phyloP scores from a whole-genome alignment of 1,140 invertebrate genomes.

The Drosophila insularis region DNA sequence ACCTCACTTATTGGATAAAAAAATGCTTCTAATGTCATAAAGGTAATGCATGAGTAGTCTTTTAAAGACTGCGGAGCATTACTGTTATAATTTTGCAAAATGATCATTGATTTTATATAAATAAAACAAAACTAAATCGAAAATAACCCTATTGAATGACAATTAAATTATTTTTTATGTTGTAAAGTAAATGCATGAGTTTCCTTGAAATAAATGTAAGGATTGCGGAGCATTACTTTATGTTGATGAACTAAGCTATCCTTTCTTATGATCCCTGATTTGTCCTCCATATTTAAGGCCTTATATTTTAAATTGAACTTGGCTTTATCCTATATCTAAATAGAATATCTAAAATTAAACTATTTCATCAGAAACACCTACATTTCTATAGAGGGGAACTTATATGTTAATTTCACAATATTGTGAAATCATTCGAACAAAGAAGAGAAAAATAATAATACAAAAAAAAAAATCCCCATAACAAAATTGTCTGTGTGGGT shows the following conservation, averaged over 20 bases:
- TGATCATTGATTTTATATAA: background rate
- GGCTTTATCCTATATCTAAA: background rate
- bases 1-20: background rate
- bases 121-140: background rate
- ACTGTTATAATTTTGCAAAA: background rate
- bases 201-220: background rate
- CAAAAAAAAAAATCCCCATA: background rate
- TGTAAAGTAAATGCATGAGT: background rate
- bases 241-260: background rate
- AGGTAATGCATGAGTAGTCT: constrained; percentile 6
- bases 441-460: background rate
- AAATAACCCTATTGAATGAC: background rate
- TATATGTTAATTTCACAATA: background rate
- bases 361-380: background rate
- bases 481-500: background rate
- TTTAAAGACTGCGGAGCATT: background rate
- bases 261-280: background rate
- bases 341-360: background rate
- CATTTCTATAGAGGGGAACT: background rate
- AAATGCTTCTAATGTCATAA: background rate
- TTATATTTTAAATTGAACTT: too few relatives aligned
- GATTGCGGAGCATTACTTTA: background rate
- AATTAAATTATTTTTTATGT: background rate
- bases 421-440: background rate
- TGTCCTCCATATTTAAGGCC: background rate